Evolutionary conservation across 2,797 vertebrate species (phyloP).

Genomic region (Pangasius krempfi): DNA sequence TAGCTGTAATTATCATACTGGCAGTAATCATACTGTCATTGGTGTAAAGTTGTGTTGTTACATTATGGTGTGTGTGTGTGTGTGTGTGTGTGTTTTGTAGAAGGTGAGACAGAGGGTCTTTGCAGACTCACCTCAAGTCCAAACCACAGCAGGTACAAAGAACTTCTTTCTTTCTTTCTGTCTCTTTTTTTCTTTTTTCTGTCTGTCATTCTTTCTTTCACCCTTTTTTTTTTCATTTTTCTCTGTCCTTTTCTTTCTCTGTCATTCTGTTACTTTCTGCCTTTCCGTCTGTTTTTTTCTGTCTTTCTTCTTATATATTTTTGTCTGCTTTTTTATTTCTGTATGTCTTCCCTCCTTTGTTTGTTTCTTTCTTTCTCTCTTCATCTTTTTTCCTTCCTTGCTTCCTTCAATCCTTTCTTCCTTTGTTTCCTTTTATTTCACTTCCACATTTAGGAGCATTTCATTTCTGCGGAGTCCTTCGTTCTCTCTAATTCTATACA

Average conservation of each 20-base stretch:
- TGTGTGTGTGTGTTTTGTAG: slow-evolving; percentile 56
- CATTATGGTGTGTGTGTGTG: not conserved
- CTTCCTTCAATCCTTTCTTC: not conserved
- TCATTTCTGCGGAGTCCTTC: not conserved
- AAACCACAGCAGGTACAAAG: slow-evolving; percentile 75
- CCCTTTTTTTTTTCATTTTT: not conserved
- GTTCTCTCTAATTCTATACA: not conserved
- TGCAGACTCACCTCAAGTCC: slow-evolving; percentile 77
- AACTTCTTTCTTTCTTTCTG: not conserved
- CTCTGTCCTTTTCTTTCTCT: not conserved
- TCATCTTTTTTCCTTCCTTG: not conserved
- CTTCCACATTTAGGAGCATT: not conserved
- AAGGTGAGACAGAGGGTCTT: slow-evolving; percentile 72
- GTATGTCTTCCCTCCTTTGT: not conserved
- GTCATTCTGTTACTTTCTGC: not conserved
- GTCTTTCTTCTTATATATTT: not conserved
- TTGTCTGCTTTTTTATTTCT: not conserved
- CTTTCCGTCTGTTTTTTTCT: not conserved
- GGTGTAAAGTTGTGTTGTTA: slow-evolving; percentile 11
- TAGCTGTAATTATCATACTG: not conserved
- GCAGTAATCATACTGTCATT: not conserved
- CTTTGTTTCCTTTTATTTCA: not conserved
- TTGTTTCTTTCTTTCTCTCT: not conserved
- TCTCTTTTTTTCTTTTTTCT: not conserved
- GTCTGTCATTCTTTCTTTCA: not conserved